Conservation (phyloP, 2,888 invertebrate species). For the Drosophila pseudotakahashii region DNA sequence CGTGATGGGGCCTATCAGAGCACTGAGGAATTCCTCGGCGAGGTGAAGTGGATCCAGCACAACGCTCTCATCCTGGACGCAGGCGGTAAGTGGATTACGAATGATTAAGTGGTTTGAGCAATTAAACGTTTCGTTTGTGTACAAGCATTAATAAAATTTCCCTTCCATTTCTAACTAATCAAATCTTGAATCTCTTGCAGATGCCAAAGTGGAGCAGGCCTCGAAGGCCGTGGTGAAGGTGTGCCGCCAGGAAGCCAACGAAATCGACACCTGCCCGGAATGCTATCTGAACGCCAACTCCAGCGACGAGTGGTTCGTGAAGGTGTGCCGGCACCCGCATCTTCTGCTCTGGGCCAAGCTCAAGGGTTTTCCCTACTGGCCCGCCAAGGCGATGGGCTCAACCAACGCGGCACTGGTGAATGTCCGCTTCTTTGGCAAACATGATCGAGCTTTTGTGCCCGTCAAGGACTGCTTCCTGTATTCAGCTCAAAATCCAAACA, state of each 20-base stretch:
- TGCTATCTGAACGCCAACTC: conserved; percentile 95
- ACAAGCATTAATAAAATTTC: too few relatives aligned
- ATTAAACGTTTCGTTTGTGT: too few relatives aligned
- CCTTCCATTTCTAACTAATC: neutral
- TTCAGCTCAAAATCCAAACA: conserved; percentile 90
- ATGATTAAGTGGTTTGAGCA: neutral
- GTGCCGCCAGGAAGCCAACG: conserved; percentile 94
- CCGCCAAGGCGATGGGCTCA: conserved; percentile 94
- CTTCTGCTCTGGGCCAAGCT: conserved; percentile 97
- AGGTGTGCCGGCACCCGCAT: conserved; percentile 95
- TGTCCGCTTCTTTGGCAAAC: conserved; percentile 97
- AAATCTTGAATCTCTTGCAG: conserved; percentile 25
- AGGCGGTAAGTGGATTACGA: conserved; percentile 85
- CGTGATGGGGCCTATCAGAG: conserved; percentile 91
- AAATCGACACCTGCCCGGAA: conserved; percentile 96
- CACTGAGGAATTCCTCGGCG: conserved; percentile 94
- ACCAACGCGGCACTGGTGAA: conserved; percentile 90
- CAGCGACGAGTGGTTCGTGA: conserved; percentile 93
- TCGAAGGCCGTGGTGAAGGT: conserved; percentile 90
- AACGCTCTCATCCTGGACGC: conserved; percentile 94
- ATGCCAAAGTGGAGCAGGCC: conserved; percentile 65
- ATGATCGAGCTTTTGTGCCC: conserved; percentile 96
- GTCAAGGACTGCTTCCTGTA: conserved; percentile 93
- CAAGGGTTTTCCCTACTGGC: conserved; percentile 98
- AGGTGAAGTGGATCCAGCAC: conserved; percentile 97